These are phyloP conservation scores for Adelosebastes latens DNA, from an alignment of 2,797 vertebrate genomes.

Conservation along the genomic window DNA sequence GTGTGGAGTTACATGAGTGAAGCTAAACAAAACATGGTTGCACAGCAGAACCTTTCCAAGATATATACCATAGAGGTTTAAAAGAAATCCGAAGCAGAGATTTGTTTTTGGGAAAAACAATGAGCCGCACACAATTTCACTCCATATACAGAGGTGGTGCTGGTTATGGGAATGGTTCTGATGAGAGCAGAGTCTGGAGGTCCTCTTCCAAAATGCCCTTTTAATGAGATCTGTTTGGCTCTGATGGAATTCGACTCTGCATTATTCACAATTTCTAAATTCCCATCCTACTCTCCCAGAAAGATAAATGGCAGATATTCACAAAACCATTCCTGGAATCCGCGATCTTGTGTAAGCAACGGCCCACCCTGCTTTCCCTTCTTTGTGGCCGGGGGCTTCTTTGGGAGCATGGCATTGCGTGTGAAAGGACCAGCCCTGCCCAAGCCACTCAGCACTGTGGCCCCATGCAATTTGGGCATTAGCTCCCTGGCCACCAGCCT, in stretches of 20 bases:
- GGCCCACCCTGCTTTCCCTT: constrained; percentile 51
- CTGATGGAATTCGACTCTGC: constrained; percentile 11
- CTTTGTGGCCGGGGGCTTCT: constrained; percentile 59
- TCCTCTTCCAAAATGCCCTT: constrained; percentile 20
- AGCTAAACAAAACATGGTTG: background rate
- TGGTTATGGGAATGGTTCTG: constrained; percentile 29
- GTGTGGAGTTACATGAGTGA: background rate
- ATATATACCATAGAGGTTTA: background rate
- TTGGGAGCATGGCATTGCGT: constrained; percentile 76
- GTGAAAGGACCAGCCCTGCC: constrained; percentile 78
- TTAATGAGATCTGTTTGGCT: constrained; percentile 28
- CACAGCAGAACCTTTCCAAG: background rate
- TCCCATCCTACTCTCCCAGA: constrained; percentile 64
- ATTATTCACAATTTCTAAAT: constrained; percentile 45
- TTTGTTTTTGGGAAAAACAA: background rate
- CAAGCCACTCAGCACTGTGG: constrained; percentile 71
- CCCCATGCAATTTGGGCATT: constrained; percentile 73
- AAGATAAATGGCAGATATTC: constrained; percentile 72
- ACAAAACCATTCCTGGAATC: constrained; percentile 57
- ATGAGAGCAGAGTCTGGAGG: constrained; percentile 11
- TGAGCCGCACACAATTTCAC: background rate
- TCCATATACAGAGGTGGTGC: background rate
- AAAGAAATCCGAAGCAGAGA: background rate
- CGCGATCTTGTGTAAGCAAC: constrained; percentile 56
- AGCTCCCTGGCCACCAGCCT: constrained; percentile 76